phyloP scores from a whole-genome alignment of 2,113 vertebrate species.

The Euleptes europaea region DNA sequence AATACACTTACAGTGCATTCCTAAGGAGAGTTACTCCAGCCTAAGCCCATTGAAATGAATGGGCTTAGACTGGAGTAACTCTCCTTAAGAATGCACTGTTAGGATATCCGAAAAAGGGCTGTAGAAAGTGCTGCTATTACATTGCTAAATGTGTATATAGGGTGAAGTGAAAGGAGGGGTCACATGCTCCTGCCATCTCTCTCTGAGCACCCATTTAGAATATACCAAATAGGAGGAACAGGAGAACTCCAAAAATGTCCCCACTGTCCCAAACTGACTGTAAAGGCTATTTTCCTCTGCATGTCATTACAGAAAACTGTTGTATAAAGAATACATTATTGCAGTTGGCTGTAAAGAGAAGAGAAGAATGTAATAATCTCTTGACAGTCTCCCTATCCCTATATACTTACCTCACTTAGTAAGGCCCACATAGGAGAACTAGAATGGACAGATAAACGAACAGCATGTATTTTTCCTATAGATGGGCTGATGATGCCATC shows the following conservation, averaged over 20 bases:
- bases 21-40: too few species aligned
- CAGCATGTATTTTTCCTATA: conserved; percentile 74
- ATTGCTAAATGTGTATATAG: neutral
- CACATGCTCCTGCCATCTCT: neutral
- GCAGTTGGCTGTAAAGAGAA: neutral
- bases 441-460: conserved; percentile 77
- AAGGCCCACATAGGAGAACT: conserved; percentile 80
- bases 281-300: neutral
- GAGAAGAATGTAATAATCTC: neutral
- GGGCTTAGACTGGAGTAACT: too few species aligned
- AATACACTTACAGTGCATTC: too few species aligned
- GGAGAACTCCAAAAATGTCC: neutral
- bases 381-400: neutral
- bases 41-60: too few species aligned
- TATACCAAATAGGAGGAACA: neutral
- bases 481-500: conserved; percentile 62
- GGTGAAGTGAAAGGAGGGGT: neutral
- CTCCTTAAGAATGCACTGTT: too few species aligned
- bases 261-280: neutral
- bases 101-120: too few species aligned
- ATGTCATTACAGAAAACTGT: neutral
- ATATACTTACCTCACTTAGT: conserved; percentile 79
- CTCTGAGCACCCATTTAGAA: neutral
- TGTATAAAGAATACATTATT: neutral
- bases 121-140: neutral